Base-by-base conservation (phyloP, 2,113 vertebrate species). In the Pholis gunnellus region DNA sequence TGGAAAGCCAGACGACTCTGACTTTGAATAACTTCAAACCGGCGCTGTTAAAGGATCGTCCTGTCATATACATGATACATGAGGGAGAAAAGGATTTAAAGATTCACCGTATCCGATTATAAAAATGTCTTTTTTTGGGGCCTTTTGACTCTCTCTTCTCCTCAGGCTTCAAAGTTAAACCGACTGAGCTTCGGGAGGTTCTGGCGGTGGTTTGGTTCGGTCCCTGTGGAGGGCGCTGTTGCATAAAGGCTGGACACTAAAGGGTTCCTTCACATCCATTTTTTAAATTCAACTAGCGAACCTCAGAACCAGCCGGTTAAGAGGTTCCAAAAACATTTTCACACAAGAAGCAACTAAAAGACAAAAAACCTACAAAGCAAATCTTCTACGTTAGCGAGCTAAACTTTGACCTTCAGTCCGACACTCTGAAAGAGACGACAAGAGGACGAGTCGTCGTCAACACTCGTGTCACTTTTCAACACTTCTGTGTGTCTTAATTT, bases 381-480 rank as follows among this genome's bases (percentile, higher is more conserved):
- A 38, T 68, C 11, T 22, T 65, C 34, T 42, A 36, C n/a, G 10
- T 42, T 2, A 14, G 11, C 50, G 50, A 52, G 44, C 44, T 46
- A 11, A 46, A 14, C 44, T 46, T 63, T 2, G 0, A 44, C 56
- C 44, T 87, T 70, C 20, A 77, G 36, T 18, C 42, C 63, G 14
- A 27, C 81, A 54, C 80, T 84, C 57, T 56, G 34, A 13, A 75
- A 52, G 22, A 44, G 79, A 79, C 0, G 59, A 77, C 71, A 76
- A 20, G 36, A 50, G 29, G 83, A 79, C 57, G 15, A 64, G 84
- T 3, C 63, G 87, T 84, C 57, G 5, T 85, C 25, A 75, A 93
- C 92, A 94, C 92, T 92, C 63, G 92, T 94, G 93, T 91, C 93
- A 92, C 79, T 93, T 94, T 81, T 94, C 84, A 92, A 94, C 93